These are phyloP conservation scores for Uromys caudimaculatus DNA, from an alignment of 2,797 vertebrate genomes.

Conservation along the genomic window DNA sequence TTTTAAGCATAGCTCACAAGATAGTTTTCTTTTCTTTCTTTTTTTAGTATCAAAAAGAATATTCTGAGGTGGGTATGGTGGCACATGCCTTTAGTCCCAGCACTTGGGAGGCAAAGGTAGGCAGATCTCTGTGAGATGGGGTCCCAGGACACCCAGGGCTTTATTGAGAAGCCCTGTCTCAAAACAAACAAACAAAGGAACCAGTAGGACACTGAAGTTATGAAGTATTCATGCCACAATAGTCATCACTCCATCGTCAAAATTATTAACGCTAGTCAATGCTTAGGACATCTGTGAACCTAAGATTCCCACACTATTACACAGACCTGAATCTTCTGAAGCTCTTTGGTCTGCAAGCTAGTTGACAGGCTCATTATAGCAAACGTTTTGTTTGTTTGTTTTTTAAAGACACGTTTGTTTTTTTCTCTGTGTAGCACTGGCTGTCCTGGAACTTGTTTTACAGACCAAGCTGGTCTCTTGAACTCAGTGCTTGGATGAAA, in stretches of 20 bases:
- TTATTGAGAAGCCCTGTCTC: background rate
- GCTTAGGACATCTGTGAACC: constrained; percentile 36
- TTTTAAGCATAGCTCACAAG: constrained; percentile 7
- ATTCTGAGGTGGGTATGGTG: background rate
- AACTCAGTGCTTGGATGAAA: background rate
- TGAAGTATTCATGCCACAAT: constrained; percentile 40
- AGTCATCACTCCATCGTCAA: background rate
- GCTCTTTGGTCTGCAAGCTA: constrained; percentile 12
- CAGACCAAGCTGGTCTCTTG: background rate
- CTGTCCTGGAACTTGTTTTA: background rate
- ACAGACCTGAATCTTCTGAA: background rate
- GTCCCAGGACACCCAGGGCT: background rate
- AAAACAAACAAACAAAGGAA: background rate
- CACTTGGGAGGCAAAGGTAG: background rate
- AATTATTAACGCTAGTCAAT: constrained; percentile 43
- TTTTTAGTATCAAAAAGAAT: background rate
- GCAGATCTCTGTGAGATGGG: background rate
- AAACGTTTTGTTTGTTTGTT: background rate
- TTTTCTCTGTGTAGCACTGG: background rate
- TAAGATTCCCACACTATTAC: background rate
- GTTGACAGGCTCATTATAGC: background rate
- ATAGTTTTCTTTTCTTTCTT: background rate
- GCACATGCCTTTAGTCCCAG: background rate
- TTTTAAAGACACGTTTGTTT: background rate
- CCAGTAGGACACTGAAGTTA: constrained; percentile 28